phyloP scores from a whole-genome alignment of 2,888 invertebrate species.

The Philhelius pedissequus region DNA sequence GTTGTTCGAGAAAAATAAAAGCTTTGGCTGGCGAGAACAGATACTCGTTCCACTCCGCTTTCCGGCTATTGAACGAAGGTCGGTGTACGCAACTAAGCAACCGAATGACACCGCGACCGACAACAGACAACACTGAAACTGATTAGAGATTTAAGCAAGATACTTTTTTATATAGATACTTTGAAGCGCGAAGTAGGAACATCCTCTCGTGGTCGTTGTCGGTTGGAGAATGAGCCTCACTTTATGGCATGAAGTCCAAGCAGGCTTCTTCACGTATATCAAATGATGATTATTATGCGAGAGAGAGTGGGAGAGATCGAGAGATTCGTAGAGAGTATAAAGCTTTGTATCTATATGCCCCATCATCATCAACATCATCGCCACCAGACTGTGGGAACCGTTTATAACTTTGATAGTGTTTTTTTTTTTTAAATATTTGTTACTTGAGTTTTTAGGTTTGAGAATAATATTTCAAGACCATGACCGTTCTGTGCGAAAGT shows the following conservation, averaged over 20 bases:
- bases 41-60: constrained; percentile 36
- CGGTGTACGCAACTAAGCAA: constrained; percentile 67
- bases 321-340: not conserved
- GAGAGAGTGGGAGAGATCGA: not conserved
- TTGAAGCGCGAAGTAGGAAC: constrained; percentile 18
- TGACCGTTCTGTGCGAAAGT: constrained; percentile 77
- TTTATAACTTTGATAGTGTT: not conserved
- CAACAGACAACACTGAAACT: too few relatives aligned
- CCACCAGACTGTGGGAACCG: constrained; percentile 11
- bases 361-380: not conserved
- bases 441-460: constrained; percentile 22
- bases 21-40: constrained; percentile 26
- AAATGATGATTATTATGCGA: not conserved
- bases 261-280: constrained; percentile 6
- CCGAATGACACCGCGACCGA: constrained; percentile 64
- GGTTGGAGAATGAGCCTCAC: constrained; percentile 49
- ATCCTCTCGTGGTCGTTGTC: constrained; percentile 41
- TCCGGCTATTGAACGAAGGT: constrained; percentile 46
- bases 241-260: constrained; percentile 34
- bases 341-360: constrained; percentile 12
- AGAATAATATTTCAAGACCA: constrained; percentile 45
- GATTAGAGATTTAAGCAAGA: constrained; percentile 43
- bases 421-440: not conserved
- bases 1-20: constrained; percentile 20
- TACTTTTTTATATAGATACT: constrained; percentile 20